These are phyloP conservation scores for Chaetodon trifasciatus DNA, from an alignment of 2,797 vertebrate species.

Conservation along the genomic window DNA sequence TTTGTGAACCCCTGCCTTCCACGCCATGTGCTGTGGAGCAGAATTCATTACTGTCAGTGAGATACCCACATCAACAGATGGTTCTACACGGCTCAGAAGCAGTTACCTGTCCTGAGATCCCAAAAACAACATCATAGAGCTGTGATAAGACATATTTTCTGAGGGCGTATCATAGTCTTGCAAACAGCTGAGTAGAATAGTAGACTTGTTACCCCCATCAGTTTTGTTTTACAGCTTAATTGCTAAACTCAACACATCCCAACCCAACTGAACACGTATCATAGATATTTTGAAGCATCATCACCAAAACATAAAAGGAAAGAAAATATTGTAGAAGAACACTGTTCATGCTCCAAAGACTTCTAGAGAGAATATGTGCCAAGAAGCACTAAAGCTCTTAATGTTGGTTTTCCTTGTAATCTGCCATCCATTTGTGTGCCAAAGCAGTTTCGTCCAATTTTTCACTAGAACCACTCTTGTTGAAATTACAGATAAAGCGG, in stretches of 20 bases:
- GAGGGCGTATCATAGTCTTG: neutral
- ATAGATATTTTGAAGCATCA: neutral
- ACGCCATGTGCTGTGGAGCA: conserved; percentile 41
- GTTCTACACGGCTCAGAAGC: conserved; percentile 24
- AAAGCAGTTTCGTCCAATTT: neutral
- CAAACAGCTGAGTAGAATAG: no score
- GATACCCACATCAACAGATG: conserved; percentile 54
- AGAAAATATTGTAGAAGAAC: neutral
- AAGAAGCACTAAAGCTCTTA: neutral
- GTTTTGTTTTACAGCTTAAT: neutral
- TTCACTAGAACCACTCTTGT: neutral
- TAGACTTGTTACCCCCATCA: no score
- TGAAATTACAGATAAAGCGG: neutral
- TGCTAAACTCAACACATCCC: neutral
- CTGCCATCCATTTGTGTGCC: neutral
- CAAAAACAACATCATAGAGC: neutral
- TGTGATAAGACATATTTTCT: neutral
- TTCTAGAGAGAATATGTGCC: neutral
- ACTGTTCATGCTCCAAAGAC: neutral
- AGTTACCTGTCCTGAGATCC: conserved; percentile 12
- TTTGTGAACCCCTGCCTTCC: conserved; percentile 55
- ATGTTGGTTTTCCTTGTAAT: neutral
- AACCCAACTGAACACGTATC: neutral
- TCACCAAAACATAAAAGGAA: neutral
- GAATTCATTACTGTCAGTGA: conserved; percentile 58